phyloP scores from a whole-genome alignment of 2,888 invertebrate genomes.

The Graphium colonna region DNA sequence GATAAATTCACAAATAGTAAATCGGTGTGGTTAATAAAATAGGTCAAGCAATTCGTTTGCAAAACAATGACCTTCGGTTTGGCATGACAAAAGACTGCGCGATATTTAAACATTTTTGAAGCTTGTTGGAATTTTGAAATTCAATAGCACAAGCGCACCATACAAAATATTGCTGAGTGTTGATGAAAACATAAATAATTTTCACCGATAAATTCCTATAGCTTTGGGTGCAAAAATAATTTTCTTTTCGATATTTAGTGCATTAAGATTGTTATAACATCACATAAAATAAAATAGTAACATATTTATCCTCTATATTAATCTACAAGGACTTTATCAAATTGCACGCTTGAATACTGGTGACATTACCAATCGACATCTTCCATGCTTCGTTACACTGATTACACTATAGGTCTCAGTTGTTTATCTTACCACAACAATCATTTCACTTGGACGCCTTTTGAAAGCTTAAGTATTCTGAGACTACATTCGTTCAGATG shows the following conservation, averaged over 20 bases:
- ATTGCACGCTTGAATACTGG: background rate
- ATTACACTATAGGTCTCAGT: background rate
- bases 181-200: too few relatives aligned
- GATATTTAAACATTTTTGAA: background rate
- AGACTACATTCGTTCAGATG: background rate
- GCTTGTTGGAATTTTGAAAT: background rate
- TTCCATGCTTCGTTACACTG: background rate
- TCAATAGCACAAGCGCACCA: background rate
- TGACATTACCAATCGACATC: background rate
- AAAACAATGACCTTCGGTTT: background rate
- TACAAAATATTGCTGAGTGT: too few relatives aligned
- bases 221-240: too few relatives aligned
- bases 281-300: too few relatives aligned
- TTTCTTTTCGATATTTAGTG: too few relatives aligned
- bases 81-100: background rate
- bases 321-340: too few relatives aligned
- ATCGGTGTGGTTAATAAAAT: background rate
- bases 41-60: background rate
- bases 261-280: too few relatives aligned
- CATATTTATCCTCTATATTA: too few relatives aligned
- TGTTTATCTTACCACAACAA: background rate
- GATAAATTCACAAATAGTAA: background rate
- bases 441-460: background rate
- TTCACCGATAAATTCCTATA: too few relatives aligned
- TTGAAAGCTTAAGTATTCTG: background rate